These are phyloP conservation scores for Drosophila neocordata DNA, from an alignment of 1,140 invertebrate species.

Conservation along the genomic window DNA sequence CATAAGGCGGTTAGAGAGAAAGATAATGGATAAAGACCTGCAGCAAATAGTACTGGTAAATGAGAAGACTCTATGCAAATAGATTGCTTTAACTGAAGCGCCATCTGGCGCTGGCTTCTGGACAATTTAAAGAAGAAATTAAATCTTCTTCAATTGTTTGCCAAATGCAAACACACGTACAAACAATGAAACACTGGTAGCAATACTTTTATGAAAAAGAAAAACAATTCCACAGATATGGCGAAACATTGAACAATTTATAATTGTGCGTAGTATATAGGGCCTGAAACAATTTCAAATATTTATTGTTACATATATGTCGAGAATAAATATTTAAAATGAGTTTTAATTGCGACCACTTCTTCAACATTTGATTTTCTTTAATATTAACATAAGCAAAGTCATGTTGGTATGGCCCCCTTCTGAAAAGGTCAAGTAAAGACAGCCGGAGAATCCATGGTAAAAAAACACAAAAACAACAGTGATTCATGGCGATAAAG, in stretches of 20 bases:
- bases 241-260: constrained; percentile 73
- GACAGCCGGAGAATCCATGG: constrained; percentile 15
- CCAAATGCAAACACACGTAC: constrained; percentile 43
- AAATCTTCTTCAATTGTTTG: constrained; percentile 55
- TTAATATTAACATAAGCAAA: constrained; percentile 43
- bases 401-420: constrained; percentile 43
- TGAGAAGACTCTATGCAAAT: constrained; percentile 46
- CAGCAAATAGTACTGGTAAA: constrained; percentile 56
- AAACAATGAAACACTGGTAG: constrained; percentile 65
- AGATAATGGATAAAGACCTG: constrained; percentile 42
- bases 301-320: constrained; percentile 72
- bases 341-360: constrained; percentile 63
- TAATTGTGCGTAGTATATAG: constrained; percentile 66
- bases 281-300: constrained; percentile 50
- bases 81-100: constrained; percentile 20
- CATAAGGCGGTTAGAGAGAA: constrained; percentile 56
- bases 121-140: constrained; percentile 48
- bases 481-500: constrained; percentile 46
- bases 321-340: constrained; percentile 58
- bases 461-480: constrained; percentile 15
- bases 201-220: constrained; percentile 37
- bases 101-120: constrained; percentile 15
- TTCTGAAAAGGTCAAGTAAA: constrained; percentile 56
- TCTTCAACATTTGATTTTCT: constrained; percentile 16
- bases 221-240: constrained; percentile 25